Conservation (phyloP, 1,140 invertebrate genomes). For the Drosophila funebris region DNA sequence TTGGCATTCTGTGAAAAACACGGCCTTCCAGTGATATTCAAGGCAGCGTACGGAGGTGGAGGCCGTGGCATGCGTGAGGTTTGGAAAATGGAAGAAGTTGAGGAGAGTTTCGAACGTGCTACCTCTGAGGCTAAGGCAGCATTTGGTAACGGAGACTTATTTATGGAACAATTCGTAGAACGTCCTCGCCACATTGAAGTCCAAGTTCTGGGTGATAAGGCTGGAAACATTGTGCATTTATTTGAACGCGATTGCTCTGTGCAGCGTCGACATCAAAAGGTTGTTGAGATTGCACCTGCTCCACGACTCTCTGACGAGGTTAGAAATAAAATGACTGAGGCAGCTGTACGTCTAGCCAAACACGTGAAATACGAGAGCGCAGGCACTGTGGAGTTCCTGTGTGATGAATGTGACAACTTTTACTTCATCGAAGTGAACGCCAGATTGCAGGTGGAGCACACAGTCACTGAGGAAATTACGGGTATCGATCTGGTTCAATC, state of each 20-base stretch:
- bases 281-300: slow-evolving; percentile 99
- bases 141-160: slow-evolving; percentile 99
- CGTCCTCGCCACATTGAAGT: slow-evolving; percentile 96
- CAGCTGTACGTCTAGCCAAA: slow-evolving; percentile 94
- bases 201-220: slow-evolving; percentile 98
- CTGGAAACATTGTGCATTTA: slow-evolving; percentile 98
- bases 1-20: slow-evolving; percentile 95
- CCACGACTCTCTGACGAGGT: slow-evolving; percentile 93
- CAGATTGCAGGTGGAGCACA: slow-evolving; percentile 99
- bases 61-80: slow-evolving; percentile 99
- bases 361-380: slow-evolving; percentile 99
- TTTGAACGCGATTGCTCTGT: slow-evolving; percentile 99
- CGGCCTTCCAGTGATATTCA: slow-evolving; percentile 98
- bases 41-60: slow-evolving; percentile 99
- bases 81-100: slow-evolving; percentile 95
- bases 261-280: slow-evolving; percentile 98
- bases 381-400: slow-evolving; percentile 98
- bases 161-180: slow-evolving; percentile 99
- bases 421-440: slow-evolving; percentile 99
- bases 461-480: slow-evolving; percentile 99
- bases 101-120: slow-evolving; percentile 95
- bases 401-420: slow-evolving; percentile 96
- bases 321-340: slow-evolving; percentile 93
- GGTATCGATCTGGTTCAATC: slow-evolving; percentile 99
- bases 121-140: slow-evolving; percentile 97